phyloP scores from a whole-genome alignment of 1,140 invertebrate species.

The Chlorops oryzae region DNA sequence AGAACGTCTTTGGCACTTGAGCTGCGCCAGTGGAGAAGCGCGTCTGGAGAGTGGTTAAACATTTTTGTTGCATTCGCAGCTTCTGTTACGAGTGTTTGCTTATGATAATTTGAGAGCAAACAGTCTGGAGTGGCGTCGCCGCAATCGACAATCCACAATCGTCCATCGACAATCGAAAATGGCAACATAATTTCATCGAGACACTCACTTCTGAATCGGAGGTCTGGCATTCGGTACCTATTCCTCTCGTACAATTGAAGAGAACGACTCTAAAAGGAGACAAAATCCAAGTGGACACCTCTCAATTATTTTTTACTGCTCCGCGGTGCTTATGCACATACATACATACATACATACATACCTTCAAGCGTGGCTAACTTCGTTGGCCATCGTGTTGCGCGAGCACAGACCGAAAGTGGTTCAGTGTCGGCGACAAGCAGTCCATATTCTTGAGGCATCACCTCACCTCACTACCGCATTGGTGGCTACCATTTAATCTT shows the following conservation, averaged over 20 bases:
- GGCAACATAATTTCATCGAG: neutral
- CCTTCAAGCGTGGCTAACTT: too few species aligned
- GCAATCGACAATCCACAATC: neutral
- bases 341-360: neutral
- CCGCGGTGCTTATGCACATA: neutral
- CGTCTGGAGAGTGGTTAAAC: slow-evolving; percentile 32
- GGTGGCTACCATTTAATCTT: too few species aligned
- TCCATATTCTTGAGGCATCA: too few species aligned
- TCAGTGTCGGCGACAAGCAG: too few species aligned
- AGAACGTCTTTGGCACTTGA: slow-evolving; percentile 39
- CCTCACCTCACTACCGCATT: too few species aligned
- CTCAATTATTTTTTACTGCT: slow-evolving; percentile 34
- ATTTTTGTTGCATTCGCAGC: slow-evolving; percentile 1
- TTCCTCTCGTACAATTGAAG: neutral
- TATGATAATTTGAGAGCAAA: slow-evolving; percentile 47
- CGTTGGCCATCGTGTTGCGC: too few species aligned
- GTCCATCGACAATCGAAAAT: neutral
- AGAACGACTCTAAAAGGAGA: slow-evolving; percentile 3
- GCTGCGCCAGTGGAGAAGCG: slow-evolving; percentile 8
- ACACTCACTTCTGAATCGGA: neutral
- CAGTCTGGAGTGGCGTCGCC: slow-evolving; percentile 11
- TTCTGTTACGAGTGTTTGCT: slow-evolving; percentile 27
- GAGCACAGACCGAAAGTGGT: too few species aligned
- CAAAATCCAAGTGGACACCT: slow-evolving; percentile 47
- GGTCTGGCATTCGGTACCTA: too few species aligned